Evolutionary conservation across 2,113 vertebrate species (phyloP).

Genomic region (Grammomys dolichurus): DNA sequence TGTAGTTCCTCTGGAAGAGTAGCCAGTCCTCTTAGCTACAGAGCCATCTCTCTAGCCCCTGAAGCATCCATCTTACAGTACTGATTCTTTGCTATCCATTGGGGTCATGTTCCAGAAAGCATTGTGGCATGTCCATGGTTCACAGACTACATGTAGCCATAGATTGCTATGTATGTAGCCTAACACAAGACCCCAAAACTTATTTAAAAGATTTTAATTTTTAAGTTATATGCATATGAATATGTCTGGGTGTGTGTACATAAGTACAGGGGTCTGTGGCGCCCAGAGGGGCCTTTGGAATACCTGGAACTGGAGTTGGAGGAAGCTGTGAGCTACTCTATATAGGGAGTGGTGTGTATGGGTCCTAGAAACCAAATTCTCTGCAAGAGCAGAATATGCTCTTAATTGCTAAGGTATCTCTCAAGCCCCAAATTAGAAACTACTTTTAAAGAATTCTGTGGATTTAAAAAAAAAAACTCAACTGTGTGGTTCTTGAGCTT

Average conservation of each 20-base stretch:
- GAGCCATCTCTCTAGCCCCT: background rate
- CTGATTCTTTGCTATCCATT: slow-evolving; percentile 5
- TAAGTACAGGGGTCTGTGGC: background rate
- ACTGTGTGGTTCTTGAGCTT: background rate
- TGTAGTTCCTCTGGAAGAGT: background rate
- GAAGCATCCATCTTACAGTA: background rate
- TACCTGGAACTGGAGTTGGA: background rate
- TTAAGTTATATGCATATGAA: background rate
- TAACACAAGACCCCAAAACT: background rate
- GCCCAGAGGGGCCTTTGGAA: background rate
- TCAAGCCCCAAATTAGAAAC: background rate
- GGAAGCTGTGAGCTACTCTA: background rate
- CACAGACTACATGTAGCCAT: background rate
- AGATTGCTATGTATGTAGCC: background rate
- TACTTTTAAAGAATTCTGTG: background rate
- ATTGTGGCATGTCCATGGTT: background rate
- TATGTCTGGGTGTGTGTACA: too few species aligned
- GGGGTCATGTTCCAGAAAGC: background rate
- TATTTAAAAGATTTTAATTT: background rate
- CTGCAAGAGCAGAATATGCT: background rate
- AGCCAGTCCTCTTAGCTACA: background rate
- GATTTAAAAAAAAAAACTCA: background rate
- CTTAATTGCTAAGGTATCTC: background rate
- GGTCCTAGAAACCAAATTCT: background rate
- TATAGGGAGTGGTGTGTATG: background rate